Evolutionary conservation across 2,888 invertebrate species (phyloP).

Genomic region (Argyresthia goedartella): DNA sequence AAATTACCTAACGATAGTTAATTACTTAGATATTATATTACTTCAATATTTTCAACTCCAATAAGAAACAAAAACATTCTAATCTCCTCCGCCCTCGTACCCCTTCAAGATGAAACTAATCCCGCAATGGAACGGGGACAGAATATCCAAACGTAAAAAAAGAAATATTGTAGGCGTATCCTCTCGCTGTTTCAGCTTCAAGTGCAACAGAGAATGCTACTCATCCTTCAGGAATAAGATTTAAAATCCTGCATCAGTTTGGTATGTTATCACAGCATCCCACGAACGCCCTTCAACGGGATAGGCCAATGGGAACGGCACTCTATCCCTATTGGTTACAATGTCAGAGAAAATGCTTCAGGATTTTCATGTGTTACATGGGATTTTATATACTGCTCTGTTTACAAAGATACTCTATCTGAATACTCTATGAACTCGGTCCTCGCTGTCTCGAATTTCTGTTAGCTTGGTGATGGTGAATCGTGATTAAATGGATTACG

Average conservation of each 20-base stretch:
- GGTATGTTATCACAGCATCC: constrained; percentile 18
- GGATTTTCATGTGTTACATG: background rate
- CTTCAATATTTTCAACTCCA: background rate
- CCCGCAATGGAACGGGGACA: constrained; percentile 31
- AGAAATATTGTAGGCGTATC: constrained; percentile 38
- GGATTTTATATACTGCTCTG: background rate
- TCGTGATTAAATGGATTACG: too few species aligned
- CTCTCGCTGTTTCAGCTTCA: too few species aligned
- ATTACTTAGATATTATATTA: background rate
- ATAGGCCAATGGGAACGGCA: constrained; percentile 36
- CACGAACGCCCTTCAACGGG: constrained; percentile 37
- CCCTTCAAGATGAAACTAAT: constrained; percentile 50
- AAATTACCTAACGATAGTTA: too few species aligned
- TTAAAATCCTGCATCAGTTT: too few species aligned
- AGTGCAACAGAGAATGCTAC: too few species aligned
- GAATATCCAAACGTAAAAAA: constrained; percentile 25
- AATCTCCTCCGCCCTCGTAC: constrained; percentile 25
- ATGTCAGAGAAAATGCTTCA: background rate
- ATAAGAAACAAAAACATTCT: background rate
- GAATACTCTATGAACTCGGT: background rate
- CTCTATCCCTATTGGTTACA: constrained; percentile 44
- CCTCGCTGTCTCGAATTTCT: background rate
- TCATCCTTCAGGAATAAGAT: too few species aligned
- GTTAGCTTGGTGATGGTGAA: too few species aligned
- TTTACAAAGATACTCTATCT: background rate